Percentiles rank a stretch among this genome's conserved stretches.
These are phyloP conservation scores for Tachuris rubrigastra DNA, from an alignment of 2,113 vertebrate species.

Conservation along the genomic window DNA sequence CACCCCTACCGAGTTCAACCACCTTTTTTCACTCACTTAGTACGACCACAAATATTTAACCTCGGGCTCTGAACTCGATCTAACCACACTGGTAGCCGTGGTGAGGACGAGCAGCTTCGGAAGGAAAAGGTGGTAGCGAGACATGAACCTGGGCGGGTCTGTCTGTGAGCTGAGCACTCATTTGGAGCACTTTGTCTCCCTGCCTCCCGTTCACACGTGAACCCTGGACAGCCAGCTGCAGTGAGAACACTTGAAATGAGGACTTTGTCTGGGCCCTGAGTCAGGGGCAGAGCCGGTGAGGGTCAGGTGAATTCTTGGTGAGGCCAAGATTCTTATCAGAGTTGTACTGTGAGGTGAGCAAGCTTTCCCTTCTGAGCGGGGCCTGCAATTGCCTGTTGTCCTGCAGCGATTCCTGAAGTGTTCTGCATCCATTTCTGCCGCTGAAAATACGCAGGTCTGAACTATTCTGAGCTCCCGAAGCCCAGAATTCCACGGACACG, in stretches of 20 bases:
- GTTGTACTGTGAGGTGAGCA: neutral
- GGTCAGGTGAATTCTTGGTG: neutral
- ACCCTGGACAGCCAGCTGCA: neutral
- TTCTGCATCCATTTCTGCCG: neutral
- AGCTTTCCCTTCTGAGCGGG: neutral
- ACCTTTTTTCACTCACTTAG: neutral
- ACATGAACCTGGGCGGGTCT: neutral
- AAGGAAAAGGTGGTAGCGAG: neutral
- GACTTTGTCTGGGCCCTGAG: neutral
- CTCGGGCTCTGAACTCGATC: neutral
- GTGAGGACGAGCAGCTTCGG: neutral
- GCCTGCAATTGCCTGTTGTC: neutral
- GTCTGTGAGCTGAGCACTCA: neutral
- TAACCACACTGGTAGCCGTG: neutral
- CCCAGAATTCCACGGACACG: neutral
- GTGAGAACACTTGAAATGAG: neutral
- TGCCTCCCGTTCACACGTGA: rapidly evolving
- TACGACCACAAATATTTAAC: neutral
- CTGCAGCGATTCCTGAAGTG: neutral
- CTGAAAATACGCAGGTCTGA: neutral
- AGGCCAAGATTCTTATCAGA: neutral
- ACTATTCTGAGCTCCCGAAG: neutral
- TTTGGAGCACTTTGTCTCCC: neutral
- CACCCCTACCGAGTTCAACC: neutral
- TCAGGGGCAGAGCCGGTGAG: neutral